phyloP scores from a whole-genome alignment of 2,113 vertebrate species.

The Chaetura pelagica region DNA sequence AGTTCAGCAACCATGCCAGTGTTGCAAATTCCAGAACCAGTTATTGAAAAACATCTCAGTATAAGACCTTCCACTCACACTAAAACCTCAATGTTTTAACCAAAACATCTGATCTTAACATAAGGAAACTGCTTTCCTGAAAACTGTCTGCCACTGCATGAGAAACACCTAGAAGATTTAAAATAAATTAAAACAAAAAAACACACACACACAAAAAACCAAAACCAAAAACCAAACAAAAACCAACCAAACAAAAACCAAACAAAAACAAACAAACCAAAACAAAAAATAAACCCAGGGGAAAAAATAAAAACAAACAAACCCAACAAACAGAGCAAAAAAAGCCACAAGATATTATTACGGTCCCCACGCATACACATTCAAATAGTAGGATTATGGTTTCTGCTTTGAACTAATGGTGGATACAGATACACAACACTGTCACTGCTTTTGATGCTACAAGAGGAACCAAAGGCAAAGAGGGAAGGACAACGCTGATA shows the following conservation, averaged over 20 bases:
- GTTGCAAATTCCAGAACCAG: background rate
- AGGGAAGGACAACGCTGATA: background rate
- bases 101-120: background rate
- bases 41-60: background rate
- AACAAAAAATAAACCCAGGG: too few relatives aligned
- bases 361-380: background rate
- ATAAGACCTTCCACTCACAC: background rate
- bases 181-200: background rate
- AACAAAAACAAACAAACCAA: too few relatives aligned
- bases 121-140: background rate
- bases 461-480: background rate
- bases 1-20: background rate
- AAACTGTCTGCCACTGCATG: background rate
- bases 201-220: too few relatives aligned
- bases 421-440: background rate
- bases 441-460: background rate
- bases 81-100: background rate
- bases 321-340: too few relatives aligned
- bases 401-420: background rate
- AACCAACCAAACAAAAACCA: too few relatives aligned
- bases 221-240: too few relatives aligned
- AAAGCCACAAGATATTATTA: background rate
- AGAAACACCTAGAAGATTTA: background rate
- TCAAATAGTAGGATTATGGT: background rate
- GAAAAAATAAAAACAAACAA: too few relatives aligned